Evolutionary conservation across 2,888 invertebrate species (phyloP), one percentile per base, ranked within the genome.

Genomic region (Andrena bucephala): DNA sequence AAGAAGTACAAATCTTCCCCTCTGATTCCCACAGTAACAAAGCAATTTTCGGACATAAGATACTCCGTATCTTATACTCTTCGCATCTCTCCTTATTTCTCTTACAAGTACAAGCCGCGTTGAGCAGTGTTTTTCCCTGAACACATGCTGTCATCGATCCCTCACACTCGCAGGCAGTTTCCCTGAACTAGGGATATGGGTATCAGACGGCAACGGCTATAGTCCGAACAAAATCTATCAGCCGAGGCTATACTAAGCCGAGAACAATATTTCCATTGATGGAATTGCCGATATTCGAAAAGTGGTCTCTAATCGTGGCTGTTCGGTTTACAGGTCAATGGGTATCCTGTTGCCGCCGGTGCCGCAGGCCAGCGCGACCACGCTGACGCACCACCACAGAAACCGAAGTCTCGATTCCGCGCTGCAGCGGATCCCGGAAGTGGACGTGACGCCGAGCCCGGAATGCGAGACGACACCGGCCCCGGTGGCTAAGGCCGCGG

Each of bases 341-440:
- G 96, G 96, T 79, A 96, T 96, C 87, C 93, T 96, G 66, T 92
- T 96, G 85, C 96, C 96, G 48, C 96, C 96, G 48, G 95, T 96
- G 75, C 94, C 95, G 31, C 95, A 95, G 92, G 94, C 95, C 74
- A 95, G 94, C 54, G 94, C 94, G 71, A 94, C 94, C 31, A 94
- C 94, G 24, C 89, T 93, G 84, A 94, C 94, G 78, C 90, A 93
- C 62, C 94, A 95, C 86, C 98, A 98, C 94, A 96, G 98, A 90
- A 98, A 98, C 95, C 96, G 98, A 87, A 98, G 98, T 93, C 95
- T 98, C 94, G 98, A 98, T 94, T 98, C 98, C 78, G 98, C 98
- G 81, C 95, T 98, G 86, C 98, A 98, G 94, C 95, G 97, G 94
- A 98, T 98, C 93, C 98, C 98, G 82, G 98, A 98, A 95, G 97